phyloP scores from a whole-genome alignment of 1,140 invertebrate species.

The Drosophila ohnishii region DNA sequence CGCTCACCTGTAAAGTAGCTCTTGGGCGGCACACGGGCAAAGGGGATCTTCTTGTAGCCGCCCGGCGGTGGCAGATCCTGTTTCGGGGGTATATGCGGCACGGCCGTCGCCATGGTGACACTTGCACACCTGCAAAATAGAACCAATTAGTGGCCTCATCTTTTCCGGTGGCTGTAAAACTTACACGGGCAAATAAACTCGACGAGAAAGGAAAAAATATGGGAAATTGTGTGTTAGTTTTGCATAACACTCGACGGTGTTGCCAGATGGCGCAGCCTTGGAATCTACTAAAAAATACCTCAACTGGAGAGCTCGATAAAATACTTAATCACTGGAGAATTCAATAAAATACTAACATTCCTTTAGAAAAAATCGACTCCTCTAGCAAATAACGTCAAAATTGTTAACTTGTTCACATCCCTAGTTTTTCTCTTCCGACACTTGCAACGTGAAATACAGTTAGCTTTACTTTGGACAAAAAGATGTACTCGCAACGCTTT shows the following conservation, averaged over 20 bases:
- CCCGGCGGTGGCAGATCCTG: constrained; percentile 94
- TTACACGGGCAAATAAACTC: constrained; percentile 38
- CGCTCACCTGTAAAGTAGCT: constrained; percentile 87
- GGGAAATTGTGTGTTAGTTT: constrained; percentile 18
- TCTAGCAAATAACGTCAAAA: background rate
- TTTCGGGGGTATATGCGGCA: constrained; percentile 78
- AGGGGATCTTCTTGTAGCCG: constrained; percentile 91
- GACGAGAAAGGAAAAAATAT: constrained; percentile 15
- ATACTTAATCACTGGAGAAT: background rate
- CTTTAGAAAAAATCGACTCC: background rate
- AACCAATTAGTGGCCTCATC: background rate
- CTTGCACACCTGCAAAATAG: constrained; percentile 27
- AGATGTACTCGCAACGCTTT: background rate
- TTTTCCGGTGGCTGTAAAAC: background rate
- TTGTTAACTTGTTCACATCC: background rate
- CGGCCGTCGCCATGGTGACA: constrained; percentile 69
- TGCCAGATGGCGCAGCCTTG: background rate
- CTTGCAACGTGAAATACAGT: background rate
- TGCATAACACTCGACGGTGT: constrained; percentile 18
- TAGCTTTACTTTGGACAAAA: background rate
- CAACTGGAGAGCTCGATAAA: background rate
- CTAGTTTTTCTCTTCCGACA: background rate
- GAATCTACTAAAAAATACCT: background rate
- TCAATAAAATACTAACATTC: no score
- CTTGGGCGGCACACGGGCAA: constrained; percentile 88